Evolutionary conservation across 2,888 invertebrate species (phyloP), one percentile per base, ranked within the genome.

Genomic region (Choreutis nemorana): DNA sequence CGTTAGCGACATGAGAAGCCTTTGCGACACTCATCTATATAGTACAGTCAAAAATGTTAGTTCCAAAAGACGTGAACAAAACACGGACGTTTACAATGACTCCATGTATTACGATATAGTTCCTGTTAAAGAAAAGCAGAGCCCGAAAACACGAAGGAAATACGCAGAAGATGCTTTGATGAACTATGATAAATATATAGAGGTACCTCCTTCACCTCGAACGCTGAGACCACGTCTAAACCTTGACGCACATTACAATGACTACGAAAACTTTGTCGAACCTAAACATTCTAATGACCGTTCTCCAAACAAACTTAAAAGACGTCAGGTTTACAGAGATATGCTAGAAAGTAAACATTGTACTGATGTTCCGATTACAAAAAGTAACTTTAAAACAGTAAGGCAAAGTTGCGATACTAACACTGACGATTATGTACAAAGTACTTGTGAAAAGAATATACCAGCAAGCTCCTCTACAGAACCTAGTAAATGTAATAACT

Each of bases 111-210:
- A 77, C 34, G 77, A 78, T 31, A 32, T 72, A 14, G 44, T 77
- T 15, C 77, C 77, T 2, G 75, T 78, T 2, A 75, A 67, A 41
- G 77, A 78, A 45, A 72, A 62, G 39, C 53, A 64, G 1, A 75
- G 71, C 37, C 72, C 73, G 1, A 72, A 70, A 42, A 44, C 60
- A 2, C 57, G 62, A 38, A 52, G 55, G 33, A 75, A 70, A 40
- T 60, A 62, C 42, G 36, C 39, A 5, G 58, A 59, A 31, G 55
- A 65, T 14, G 51, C 54, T 36, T 36, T 50, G 18, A 41, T 42
- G 14, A 36, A 44, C 8, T 46, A 55, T 35, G 42, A 52, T 14
- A 50, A 55, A 33, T 59, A 56, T 27, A 68, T 42, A 32, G 73
- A 73, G 52, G 67, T 75, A 4, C 72, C 63, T 8, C 75, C 75